A percentile compares a stretch with the other conserved stretches of the same genome.
These are phyloP conservation scores for Belonocnema kinseyi DNA, from an alignment of 1,140 invertebrate species.

Conservation along the genomic window DNA sequence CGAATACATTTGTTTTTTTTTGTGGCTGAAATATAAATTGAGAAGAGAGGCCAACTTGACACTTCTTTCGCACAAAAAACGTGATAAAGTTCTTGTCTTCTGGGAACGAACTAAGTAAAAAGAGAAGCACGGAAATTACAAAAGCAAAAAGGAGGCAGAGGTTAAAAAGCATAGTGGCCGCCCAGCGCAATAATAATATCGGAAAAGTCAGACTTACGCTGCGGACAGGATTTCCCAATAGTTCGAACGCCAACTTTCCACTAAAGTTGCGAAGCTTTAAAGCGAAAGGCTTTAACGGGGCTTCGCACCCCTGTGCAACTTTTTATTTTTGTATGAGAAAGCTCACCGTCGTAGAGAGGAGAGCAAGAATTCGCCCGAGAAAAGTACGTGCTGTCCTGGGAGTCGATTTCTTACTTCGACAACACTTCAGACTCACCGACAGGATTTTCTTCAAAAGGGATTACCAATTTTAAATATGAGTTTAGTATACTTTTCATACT, in stretches of 20 bases:
- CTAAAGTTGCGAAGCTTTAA: constrained; percentile 62
- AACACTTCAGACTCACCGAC: constrained; percentile 12
- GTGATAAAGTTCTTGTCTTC: constrained; percentile 41
- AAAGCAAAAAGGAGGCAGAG: constrained; percentile 48
- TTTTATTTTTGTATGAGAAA: constrained; percentile 33
- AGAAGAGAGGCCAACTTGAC: no score
- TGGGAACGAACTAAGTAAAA: constrained; percentile 48
- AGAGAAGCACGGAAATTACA: constrained; percentile 35
- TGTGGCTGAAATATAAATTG: no score
- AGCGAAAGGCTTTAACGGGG: constrained; percentile 62
- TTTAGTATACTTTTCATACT: not conserved
- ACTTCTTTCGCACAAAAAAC: not conserved
- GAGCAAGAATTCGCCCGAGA: constrained; percentile 44
- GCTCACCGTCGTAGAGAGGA: not conserved
- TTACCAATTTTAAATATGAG: not conserved
- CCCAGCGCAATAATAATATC: constrained; percentile 61
- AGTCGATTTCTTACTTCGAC: constrained; percentile 30
- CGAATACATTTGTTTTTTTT: no score
- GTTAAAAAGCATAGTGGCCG: constrained; percentile 48
- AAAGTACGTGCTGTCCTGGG: constrained; percentile 39
- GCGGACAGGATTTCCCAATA: constrained; percentile 62
- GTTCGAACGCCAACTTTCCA: constrained; percentile 62
- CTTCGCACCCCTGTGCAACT: constrained; percentile 54
- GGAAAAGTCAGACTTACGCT: constrained; percentile 58
- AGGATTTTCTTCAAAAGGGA: not conserved